Evolutionary conservation across 2,113 vertebrate genomes (phyloP), one percentile per base, ranked within the genome.

Genomic region (Noturus placidus): DNA sequence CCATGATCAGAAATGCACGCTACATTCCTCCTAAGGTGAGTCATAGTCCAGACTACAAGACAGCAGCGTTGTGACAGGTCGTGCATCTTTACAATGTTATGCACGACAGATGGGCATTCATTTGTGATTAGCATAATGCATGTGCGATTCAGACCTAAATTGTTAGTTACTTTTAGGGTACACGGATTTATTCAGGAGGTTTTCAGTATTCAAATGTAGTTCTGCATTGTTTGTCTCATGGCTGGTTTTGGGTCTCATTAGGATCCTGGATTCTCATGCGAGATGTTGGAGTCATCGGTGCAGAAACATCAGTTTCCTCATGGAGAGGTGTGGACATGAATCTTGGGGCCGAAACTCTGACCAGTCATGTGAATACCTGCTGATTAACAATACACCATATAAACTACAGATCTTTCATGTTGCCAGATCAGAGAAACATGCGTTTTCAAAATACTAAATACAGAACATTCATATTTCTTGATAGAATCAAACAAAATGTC

Each of bases 211-310:
- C 17, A 19, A 35, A 35, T 11, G 4, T 5, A 56, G 79, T 82
- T 42, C 54, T 80, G 30, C 78, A 80, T 19, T 33, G 9, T 80
- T 57, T 76, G 10, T 35, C 56, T 61, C 22, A 59, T 82, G 56
- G 2, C 14, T 79, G 76, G 8, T 38, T 9, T 54, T 9, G 9
- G 65, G 13, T 22, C 56, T 79, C 59, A 82, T 61, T 90, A 97
- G 96, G 95, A 95, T 87, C 91, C 96, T 54, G 97, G 97, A 42
- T 97, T 96, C 90, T 97, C 96, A 9, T 95, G 95, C 83, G 96
- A 97, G 94, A 97, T 97, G 95, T 91, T 96, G 88, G 96, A 96
- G 59, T 93, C 94, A 0, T 97, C 96, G 0, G 93, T 96, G 88
- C 90, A 91, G 90, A 94, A 89, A 86, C 90, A 97, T 72, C 93